Base-by-base conservation (phyloP, 2,888 invertebrate genomes). In the Polymixis flavicincta region DNA sequence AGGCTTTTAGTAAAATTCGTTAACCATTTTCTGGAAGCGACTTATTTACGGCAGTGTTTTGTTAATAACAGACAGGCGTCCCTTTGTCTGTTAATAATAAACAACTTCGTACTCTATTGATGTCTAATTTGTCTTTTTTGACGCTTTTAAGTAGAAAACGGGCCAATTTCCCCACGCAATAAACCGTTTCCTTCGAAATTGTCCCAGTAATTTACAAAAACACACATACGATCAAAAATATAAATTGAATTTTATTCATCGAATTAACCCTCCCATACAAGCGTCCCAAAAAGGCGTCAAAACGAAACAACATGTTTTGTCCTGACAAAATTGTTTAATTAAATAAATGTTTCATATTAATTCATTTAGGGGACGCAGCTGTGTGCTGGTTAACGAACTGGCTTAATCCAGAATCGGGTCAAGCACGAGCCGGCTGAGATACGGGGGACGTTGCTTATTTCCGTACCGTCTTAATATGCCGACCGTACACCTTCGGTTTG, bases 341-440 rank as follows among this genome's bases (percentile, higher is more conserved):
- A 78, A 74, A 88, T 79, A 78, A 83, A 80, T 74, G 78, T 77
- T 72, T 74, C 70, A 72, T 80, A 80, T 85, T 85, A 82, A 80
- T 85, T 79, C 70, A 79, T 80, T 86, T 77, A 80, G 60, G 67
- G 42, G 48, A 65, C 78, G 37, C 83, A 87, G 82, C 87, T 87
- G 87, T 82, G 70, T 74, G 78, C 80, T 87, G 84, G 80, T 76
- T 87, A 83, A 84, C 84, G 80, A 85, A 83, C 78, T 83, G 89
- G 76, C 61, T 75, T 87, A 86, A 87, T 82, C 80, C 70, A 65
- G 79, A 85, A 85, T 57, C 60, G 78, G 89, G 89, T 88, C 87
- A 88, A 87, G 86, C 77, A 76, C 80, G 67, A 80, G 55, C 71
- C 60, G 74, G 74, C 75, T 75, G 78, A 81, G 86, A 82, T 85